These are phyloP conservation scores for Tiliacea aurago DNA, from an alignment of 2,888 invertebrate genomes.

Conservation along the genomic window DNA sequence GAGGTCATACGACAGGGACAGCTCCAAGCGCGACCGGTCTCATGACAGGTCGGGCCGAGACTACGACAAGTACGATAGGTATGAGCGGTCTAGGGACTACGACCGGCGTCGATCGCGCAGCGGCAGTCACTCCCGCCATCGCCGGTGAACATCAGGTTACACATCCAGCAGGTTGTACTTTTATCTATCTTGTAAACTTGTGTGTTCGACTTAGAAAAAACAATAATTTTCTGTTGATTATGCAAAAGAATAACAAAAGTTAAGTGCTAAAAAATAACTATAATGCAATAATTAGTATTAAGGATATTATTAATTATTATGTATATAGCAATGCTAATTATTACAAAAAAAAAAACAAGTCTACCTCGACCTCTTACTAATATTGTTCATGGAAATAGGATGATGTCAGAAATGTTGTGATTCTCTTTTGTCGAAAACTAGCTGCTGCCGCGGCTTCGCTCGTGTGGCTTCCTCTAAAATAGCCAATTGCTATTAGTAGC, in stretches of 20 bases:
- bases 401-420: constrained; percentile 70
- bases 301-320: constrained; percentile 38
- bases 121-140: constrained; percentile 81
- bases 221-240: constrained; percentile 30
- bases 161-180: constrained; percentile 85
- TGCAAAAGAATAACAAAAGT: constrained; percentile 41
- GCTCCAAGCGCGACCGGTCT: constrained; percentile 72
- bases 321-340: constrained; percentile 38
- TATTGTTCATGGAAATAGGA: constrained; percentile 49
- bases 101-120: constrained; percentile 82
- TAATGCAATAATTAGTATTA: constrained; percentile 47
- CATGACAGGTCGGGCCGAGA: constrained; percentile 68
- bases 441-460: too few relatives aligned
- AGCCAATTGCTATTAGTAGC: too few relatives aligned
- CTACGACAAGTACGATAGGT: constrained; percentile 83
- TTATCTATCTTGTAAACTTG: constrained; percentile 59
- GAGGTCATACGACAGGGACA: constrained; percentile 77
- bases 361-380: constrained; percentile 55
- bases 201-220: constrained; percentile 51
- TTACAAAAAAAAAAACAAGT: constrained; percentile 15
- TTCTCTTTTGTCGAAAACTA: not conserved
- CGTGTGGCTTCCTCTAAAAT: too few relatives aligned
- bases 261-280: constrained; percentile 32
- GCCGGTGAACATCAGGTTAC: constrained; percentile 88
- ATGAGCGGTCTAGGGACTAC: constrained; percentile 87